Evolutionary conservation across 2,113 vertebrate genomes (phyloP).

Genomic region (Pteropus alecto): DNA sequence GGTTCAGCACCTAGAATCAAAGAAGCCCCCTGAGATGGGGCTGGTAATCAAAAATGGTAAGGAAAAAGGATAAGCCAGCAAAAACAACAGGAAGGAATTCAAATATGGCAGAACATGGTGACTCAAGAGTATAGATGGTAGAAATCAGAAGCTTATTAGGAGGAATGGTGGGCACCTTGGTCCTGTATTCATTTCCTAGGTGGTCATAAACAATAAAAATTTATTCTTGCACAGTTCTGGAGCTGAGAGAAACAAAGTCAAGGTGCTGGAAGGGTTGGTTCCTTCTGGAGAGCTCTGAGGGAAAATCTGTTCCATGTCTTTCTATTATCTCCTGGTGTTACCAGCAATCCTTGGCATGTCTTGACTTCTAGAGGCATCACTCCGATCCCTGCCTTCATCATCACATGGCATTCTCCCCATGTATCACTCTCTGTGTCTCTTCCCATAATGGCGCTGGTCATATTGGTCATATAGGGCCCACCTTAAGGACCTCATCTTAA

Average conservation of each 20-base stretch:
- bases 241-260: neutral
- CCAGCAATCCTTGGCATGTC: neutral
- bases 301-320: neutral
- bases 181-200: neutral
- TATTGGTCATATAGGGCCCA: neutral
- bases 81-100: neutral
- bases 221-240: neutral
- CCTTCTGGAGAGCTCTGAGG: neutral
- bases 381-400: rapidly evolving
- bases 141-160: neutral
- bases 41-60: neutral
- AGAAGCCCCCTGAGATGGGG: neutral
- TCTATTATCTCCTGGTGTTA: neutral
- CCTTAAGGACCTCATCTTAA: neutral
- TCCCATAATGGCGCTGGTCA: neutral
- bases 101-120: neutral
- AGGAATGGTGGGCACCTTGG: neutral
- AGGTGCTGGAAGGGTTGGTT: neutral
- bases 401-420: neutral
- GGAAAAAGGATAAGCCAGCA: neutral
- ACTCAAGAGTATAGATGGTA: neutral
- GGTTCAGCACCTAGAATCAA: neutral
- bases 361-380: neutral
- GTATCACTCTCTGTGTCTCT: neutral
- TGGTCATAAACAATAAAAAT: neutral